Evolutionary conservation across 2,113 vertebrate species (phyloP), one percentile per base, ranked within the genome.

Genomic region (Nesoenas mayeri): DNA sequence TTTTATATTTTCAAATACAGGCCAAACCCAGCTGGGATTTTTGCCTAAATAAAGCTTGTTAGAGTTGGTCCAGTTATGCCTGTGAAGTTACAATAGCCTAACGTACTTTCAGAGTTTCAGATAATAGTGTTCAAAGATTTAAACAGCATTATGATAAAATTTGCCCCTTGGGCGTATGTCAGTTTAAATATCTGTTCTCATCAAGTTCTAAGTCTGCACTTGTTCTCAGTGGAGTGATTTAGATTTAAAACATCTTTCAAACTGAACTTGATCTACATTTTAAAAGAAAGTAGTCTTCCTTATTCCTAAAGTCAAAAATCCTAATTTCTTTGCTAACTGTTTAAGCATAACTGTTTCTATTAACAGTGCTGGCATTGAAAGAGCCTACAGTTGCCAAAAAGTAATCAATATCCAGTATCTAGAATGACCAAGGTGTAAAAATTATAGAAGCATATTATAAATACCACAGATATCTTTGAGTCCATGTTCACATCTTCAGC

Each of bases 111-210:
- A 93, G 74, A 94, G 90, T 91, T 81, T 95, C 78, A 89, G 89
- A 96, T 95, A 97, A 96, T 85, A 95, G 92, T 93, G 66, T 95
- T 97, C 89, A 93, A 95, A 88, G 80, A 97, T 93, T 97, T 93
- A 97, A 96, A 97, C 6, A 95, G 79, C 75, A 84, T 88, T 92
- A 91, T 95, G 95, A 96, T 95, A 93, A 93, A 97, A 96, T 97
- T 89, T 96, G 83, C 56, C 95, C 88, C 93, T 95, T 92, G 95
- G 87, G 94, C 16, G 5, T 94, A 89, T 84, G 91, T 87, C 77
- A 72, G 95, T 96, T 97, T 95, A 97, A 96, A 95, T 97, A 97
- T 94, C 97, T 97, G 80, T 93, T 96, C 79, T 95, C 95, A 89
- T 95, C 74, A 93, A 86, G 91, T 96, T 97, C 85, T 75, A 94